A percentile compares a stretch with the other conserved stretches of the same genome.
Conservation (phyloP, 2,113 vertebrate genomes). For the Telmatochromis sp. region DNA sequence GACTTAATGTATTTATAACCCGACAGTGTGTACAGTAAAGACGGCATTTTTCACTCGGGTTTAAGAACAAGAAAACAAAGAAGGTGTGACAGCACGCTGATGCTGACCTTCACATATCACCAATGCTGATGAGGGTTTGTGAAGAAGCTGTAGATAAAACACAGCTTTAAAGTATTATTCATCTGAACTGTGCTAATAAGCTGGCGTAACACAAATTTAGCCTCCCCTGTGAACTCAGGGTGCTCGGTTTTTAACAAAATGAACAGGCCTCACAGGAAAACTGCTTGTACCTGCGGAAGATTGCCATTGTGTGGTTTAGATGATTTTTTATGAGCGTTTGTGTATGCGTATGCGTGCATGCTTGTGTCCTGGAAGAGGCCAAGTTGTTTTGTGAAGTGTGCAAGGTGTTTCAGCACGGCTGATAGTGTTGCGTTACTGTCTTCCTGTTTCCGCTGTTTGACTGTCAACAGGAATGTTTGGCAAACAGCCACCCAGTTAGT, state of each 20-base stretch:
- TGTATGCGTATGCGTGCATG: not conserved
- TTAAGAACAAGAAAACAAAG: not conserved
- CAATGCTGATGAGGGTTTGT: not conserved
- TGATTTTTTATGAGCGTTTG: not conserved
- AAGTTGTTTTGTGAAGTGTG: not conserved
- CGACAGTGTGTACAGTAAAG: not conserved
- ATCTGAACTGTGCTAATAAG: not conserved
- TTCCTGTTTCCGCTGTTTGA: conserved; percentile 31
- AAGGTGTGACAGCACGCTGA: not conserved
- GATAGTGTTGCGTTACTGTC: not conserved
- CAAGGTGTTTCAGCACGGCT: conserved; percentile 5
- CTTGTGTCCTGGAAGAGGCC: not conserved
- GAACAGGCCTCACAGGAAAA: not conserved
- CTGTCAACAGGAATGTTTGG: conserved; percentile 44
- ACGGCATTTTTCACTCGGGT: not conserved
- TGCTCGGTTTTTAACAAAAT: not conserved
- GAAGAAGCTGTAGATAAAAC: not conserved
- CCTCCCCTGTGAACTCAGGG: not conserved
- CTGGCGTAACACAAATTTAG: not conserved
- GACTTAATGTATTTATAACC: not conserved
- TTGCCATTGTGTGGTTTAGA: not conserved
- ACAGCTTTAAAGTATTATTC: not conserved
- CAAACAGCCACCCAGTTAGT: not conserved
- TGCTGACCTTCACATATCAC: not conserved
- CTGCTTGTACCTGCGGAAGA: not conserved